Percentiles rank a stretch among this genome's conserved stretches.
phyloP scores from a whole-genome alignment of 1,140 invertebrate species.

The Penaeus indicus region DNA sequence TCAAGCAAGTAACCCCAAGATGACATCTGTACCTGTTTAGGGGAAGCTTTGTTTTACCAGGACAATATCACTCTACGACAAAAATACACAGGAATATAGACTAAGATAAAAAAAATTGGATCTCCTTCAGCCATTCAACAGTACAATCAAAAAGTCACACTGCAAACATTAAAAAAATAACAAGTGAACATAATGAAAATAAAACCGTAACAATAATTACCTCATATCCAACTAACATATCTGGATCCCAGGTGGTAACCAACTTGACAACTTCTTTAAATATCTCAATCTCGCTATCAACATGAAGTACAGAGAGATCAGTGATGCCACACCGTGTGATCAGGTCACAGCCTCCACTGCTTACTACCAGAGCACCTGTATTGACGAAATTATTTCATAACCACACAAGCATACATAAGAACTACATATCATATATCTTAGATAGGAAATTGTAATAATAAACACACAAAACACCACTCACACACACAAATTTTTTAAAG shows the following conservation, averaged over 20 bases:
- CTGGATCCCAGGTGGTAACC: slow-evolving; percentile 87
- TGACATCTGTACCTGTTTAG: slow-evolving; percentile 80
- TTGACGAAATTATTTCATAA: background rate
- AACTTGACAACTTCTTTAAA: slow-evolving; percentile 80
- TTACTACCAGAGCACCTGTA: slow-evolving; percentile 54
- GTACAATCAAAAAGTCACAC: no score
- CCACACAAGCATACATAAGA: background rate
- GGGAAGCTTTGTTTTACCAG: no score
- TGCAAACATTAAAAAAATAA: background rate
- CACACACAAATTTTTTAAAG: no score
- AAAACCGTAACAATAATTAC: slow-evolving; percentile 67
- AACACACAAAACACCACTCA: slow-evolving; percentile 31
- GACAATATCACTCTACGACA: no score
- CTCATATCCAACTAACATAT: slow-evolving; percentile 96
- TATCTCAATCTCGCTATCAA: slow-evolving; percentile 79
- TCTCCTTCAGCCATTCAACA: no score
- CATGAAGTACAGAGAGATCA: slow-evolving; percentile 67
- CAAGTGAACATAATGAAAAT: background rate
- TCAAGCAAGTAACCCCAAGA: slow-evolving; percentile 97
- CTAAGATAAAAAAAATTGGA: no score
- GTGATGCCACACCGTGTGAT: slow-evolving; percentile 39
- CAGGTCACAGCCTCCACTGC: slow-evolving; percentile 43
- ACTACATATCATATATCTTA: background rate
- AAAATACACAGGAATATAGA: no score
- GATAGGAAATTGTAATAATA: background rate